Base-by-base conservation (phyloP, 2,888 invertebrate genomes). In the Meteorus cinctellus region DNA sequence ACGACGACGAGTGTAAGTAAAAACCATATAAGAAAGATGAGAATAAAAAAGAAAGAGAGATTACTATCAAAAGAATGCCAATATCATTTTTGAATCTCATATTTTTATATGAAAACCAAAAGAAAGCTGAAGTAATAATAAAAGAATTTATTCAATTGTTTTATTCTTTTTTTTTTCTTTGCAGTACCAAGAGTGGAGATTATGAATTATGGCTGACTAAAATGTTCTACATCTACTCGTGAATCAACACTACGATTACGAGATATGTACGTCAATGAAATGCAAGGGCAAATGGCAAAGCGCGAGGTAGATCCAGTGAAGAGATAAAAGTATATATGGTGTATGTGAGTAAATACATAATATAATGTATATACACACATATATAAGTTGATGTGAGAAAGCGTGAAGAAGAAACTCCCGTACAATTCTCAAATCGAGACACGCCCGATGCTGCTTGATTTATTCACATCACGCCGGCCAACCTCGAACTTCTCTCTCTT, bases 381-480 rank as follows among this genome's bases (percentile, higher is more conserved):
- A 24, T 48, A 19, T 55, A 1, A 19, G 6, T 55, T n/a, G 2
- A 55, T 10, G n/a, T 34, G 55, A 69, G 66, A 69, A 72, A 51
- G 45, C 34, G 72, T 72, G 60, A 59, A 66, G 55, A n/a, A 55
- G 69, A 75, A 78, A 72, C 65, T 70, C 66, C 72, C 59, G 74
- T 36, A 74, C 62, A 77, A 77, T 68, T 79, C 59, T 66, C 66
- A 55, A 80, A 76, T 78, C 80, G 76, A 78, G 76, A 78, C 80
- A 78, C 76, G 77, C 79, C 76, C 63, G 78, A 76, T 19, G 68
- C 62, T 76, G 71, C 79, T 83, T 84, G 85, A 83, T 85, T 84
- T 87, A 89, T 89, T 89, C 89, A 81, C 79, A 84, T 88, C 89
- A 89, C 89, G 88, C 79, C 80, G 80, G 80, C 81, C 72, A 62